Percentiles rank a stretch among this genome's conserved stretches.
These are phyloP conservation scores for Enteromius fasciolatus DNA, from an alignment of 2,797 vertebrate species.

Conservation along the genomic window DNA sequence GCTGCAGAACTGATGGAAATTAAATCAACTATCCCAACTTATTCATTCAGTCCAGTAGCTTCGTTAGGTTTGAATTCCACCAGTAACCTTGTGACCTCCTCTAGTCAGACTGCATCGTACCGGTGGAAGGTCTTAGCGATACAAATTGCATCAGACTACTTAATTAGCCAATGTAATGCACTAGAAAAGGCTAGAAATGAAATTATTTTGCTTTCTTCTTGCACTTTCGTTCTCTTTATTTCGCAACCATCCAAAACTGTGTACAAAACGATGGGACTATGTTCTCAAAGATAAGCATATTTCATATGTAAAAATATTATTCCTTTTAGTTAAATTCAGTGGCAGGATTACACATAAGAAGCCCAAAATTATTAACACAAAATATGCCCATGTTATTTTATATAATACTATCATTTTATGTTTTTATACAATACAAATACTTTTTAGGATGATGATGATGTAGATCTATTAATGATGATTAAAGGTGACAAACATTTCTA, in stretches of 20 bases:
- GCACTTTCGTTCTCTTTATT: slow-evolving; percentile 1
- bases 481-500: background rate
- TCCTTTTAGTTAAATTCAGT: background rate
- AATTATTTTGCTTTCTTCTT: slow-evolving; percentile 17
- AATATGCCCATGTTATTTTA: background rate
- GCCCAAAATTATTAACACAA: background rate
- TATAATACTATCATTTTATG: background rate
- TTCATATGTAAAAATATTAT: no score
- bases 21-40: slow-evolving; percentile 68
- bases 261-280: background rate
- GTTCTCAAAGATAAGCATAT: background rate
- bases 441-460: background rate
- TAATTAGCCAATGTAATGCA: slow-evolving; percentile 36
- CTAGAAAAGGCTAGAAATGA: background rate
- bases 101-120: slow-evolving; percentile 43
- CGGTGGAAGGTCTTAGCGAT: slow-evolving; percentile 25
- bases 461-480: background rate
- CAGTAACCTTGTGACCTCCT: slow-evolving; percentile 54
- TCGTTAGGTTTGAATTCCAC: slow-evolving; percentile 50
- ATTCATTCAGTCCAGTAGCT: slow-evolving; percentile 62
- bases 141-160: slow-evolving; percentile 40
- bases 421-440: background rate
- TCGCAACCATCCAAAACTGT: background rate
- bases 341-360: background rate
- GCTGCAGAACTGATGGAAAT: slow-evolving; percentile 67